Percentiles rank a stretch among this genome's conserved stretches.
Evolutionary conservation across 2,888 invertebrate genomes (phyloP).

Genomic region (Lasioglossum oenotherae): DNA sequence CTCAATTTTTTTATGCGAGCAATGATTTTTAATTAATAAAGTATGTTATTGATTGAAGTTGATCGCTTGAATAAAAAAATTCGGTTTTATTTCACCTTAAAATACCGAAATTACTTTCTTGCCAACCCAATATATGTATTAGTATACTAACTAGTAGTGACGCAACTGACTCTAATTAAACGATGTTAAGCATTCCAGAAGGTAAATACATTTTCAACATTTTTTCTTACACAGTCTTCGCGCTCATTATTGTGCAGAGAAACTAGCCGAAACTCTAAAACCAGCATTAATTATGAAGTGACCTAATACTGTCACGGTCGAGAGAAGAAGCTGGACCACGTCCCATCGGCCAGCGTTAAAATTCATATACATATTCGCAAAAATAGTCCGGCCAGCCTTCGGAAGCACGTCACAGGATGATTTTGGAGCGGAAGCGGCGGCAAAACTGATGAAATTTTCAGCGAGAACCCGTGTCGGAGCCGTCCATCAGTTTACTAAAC

Average conservation of each 20-base stretch:
- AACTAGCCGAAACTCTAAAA: not conserved
- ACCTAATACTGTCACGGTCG: not conserved
- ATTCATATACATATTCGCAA: not conserved
- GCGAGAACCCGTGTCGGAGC: not conserved
- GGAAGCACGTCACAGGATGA: not conserved
- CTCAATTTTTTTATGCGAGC: no score
- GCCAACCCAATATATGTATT: no score
- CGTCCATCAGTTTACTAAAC: constrained; percentile 1
- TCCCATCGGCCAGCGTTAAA: not conserved
- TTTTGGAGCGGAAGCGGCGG: not conserved
- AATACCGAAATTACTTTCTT: no score
- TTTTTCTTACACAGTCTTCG: not conserved
- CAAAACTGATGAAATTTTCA: not conserved
- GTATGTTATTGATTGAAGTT: no score
- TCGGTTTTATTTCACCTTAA: no score
- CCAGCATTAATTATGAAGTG: not conserved
- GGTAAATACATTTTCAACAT: no score
- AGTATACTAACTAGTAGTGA: not conserved
- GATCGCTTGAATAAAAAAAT: no score
- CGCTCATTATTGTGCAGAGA: not conserved
- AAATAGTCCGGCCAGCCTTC: not conserved
- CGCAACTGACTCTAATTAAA: no score
- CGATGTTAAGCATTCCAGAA: no score
- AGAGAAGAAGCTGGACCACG: not conserved
- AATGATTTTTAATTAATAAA: no score